phyloP scores from a whole-genome alignment of 2,113 vertebrate species.

The Hypanus sabinus region DNA sequence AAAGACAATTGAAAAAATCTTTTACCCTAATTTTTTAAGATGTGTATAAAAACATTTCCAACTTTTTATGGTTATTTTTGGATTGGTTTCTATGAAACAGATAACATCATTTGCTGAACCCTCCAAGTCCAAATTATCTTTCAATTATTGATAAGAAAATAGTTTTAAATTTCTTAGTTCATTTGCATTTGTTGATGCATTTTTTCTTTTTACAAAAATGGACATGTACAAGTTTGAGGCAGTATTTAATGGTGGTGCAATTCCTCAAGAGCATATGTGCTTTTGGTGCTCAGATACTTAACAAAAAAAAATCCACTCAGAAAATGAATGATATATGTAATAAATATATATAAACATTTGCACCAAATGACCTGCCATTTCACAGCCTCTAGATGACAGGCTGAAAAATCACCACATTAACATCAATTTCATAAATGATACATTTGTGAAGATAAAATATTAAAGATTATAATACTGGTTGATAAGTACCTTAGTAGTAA shows the following conservation, averaged over 20 bases:
- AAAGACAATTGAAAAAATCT: background rate
- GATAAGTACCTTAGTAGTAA: constrained; percentile 78
- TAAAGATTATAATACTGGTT: constrained; percentile 51
- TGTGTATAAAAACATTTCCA: background rate
- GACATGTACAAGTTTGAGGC: constrained; percentile 82
- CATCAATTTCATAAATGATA: constrained; percentile 64
- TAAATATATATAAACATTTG: constrained; percentile 42
- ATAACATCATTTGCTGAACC: constrained; percentile 31
- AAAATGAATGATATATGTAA: constrained; percentile 63
- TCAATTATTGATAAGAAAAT: constrained; percentile 28
- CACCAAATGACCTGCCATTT: constrained; percentile 56
- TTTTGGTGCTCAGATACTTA: constrained; percentile 65
- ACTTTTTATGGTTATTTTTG: background rate
- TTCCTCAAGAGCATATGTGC: constrained; percentile 70
- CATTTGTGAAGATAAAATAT: constrained; percentile 52
- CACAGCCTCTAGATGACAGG: constrained; percentile 75
- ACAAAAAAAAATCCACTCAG: constrained; percentile 65
- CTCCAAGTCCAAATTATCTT: constrained; percentile 18
- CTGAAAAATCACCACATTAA: constrained; percentile 66
- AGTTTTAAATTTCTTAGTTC: constrained; percentile 25
- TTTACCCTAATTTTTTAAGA: background rate
- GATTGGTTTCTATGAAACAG: constrained; percentile 12
- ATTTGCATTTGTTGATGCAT: constrained; percentile 36
- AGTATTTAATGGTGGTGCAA: constrained; percentile 77
- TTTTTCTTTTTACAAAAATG: constrained; percentile 65